phyloP scores from a whole-genome alignment of 2,888 invertebrate genomes.

The Phanerotoma sp. region DNA sequence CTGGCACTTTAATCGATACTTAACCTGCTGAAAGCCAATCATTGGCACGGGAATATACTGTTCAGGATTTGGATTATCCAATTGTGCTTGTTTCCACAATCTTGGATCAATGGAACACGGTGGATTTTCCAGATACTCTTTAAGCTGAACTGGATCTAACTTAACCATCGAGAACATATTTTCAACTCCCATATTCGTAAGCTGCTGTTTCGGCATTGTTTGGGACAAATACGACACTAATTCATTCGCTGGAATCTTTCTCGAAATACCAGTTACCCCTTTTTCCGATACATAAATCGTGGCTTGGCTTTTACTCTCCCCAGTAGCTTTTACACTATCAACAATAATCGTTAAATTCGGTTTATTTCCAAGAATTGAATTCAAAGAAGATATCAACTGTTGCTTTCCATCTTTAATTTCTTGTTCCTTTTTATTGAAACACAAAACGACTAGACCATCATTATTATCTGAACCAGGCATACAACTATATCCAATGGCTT shows the following conservation, averaged over 20 bases:
- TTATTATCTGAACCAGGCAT: conserved; percentile 86
- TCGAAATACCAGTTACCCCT: conserved; percentile 64
- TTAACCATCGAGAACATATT: conserved; percentile 73
- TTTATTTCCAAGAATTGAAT: conserved; percentile 77
- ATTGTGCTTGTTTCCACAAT: conserved; percentile 94
- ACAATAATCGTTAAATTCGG: conserved; percentile 79
- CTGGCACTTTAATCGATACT: conserved; percentile 81
- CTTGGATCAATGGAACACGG: conserved; percentile 89
- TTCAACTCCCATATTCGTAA: conserved; percentile 71
- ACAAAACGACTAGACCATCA: conserved; percentile 85
- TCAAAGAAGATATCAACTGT: conserved; percentile 65
- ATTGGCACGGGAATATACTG: conserved; percentile 92
- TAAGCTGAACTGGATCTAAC: conserved; percentile 76
- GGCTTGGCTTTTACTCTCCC: conserved; percentile 76
- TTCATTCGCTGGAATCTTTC: conserved; percentile 74
- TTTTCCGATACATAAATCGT: conserved; percentile 75
- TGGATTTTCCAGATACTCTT: conserved; percentile 88
- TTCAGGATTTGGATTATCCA: conserved; percentile 91
- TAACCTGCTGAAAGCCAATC: conserved; percentile 82
- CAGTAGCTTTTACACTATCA: conserved; percentile 74
- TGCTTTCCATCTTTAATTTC: conserved; percentile 64
- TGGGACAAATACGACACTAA: conserved; percentile 71
- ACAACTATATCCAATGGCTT: conserved; percentile 90
- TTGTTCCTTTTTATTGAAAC: conserved; percentile 79
- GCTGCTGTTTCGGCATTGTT: conserved; percentile 69